These are phyloP conservation scores for Operophtera brumata DNA, from an alignment of 2,888 invertebrate genomes.

Conservation along the genomic window DNA sequence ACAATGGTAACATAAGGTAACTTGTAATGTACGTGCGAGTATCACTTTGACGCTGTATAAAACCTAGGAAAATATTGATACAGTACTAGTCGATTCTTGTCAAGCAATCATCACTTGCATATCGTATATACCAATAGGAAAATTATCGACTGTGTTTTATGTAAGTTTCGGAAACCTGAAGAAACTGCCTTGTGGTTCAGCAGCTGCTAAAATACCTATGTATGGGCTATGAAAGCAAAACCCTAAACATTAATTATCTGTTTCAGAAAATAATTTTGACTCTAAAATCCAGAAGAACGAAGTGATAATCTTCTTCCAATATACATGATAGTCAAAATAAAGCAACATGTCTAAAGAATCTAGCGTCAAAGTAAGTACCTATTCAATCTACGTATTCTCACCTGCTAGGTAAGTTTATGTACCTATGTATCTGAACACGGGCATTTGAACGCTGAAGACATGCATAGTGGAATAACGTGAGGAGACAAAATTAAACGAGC, in stretches of 20 bases:
- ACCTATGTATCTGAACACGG: too few relatives aligned
- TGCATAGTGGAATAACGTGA: too few relatives aligned
- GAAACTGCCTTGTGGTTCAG: not conserved
- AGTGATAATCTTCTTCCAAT: not conserved
- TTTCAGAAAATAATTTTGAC: conserved; percentile 3
- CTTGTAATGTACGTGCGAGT: conserved; percentile 1
- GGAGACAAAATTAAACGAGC: too few relatives aligned
- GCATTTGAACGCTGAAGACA: too few relatives aligned
- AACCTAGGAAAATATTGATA: not conserved
- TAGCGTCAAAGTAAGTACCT: conserved; percentile 14
- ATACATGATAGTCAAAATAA: not conserved
- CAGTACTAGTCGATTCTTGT: not conserved
- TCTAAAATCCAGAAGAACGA: not conserved
- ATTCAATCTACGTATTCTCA: not conserved
- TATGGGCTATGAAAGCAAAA: too few relatives aligned
- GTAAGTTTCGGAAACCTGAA: not conserved
- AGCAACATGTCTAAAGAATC: conserved; percentile 25
- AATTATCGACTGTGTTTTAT: not conserved
- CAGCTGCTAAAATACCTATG: too few relatives aligned
- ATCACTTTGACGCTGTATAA: conserved; percentile 6
- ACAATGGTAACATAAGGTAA: not conserved
- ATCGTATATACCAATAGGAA: not conserved
- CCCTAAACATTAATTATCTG: not conserved
- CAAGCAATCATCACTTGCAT: not conserved
- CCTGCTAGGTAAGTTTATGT: too few relatives aligned